Conservation (phyloP, 2,888 invertebrate species). For the Agriotes lineatus region DNA sequence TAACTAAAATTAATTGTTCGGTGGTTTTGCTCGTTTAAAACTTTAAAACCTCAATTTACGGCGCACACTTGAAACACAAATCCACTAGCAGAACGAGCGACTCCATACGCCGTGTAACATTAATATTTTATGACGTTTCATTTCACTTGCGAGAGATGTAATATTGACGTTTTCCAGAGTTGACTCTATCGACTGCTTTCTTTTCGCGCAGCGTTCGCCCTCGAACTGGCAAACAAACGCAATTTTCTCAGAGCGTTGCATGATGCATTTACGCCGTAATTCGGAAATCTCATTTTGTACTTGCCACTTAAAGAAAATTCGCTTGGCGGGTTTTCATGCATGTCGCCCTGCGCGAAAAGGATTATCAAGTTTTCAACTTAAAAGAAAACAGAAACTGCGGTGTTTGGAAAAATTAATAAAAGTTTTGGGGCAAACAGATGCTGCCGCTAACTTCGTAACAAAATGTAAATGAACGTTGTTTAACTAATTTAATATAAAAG, state of each 20-base stretch:
- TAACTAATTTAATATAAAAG: slow-evolving; percentile 14
- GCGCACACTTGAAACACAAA: too few relatives aligned
- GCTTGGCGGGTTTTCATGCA: neutral
- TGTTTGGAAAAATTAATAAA: neutral
- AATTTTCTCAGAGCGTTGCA: neutral
- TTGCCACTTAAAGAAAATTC: neutral
- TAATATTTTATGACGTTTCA: slow-evolving; percentile 14
- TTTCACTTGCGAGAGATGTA: slow-evolving; percentile 3
- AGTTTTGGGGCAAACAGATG: slow-evolving; percentile 6
- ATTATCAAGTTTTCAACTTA: too few relatives aligned
- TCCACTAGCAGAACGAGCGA: too few relatives aligned
- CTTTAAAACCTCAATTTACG: too few relatives aligned
- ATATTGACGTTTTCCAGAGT: slow-evolving; percentile 7
- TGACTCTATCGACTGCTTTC: slow-evolving; percentile 3
- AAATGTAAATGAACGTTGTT: slow-evolving; percentile 10
- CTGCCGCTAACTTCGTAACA: slow-evolving; percentile 4
- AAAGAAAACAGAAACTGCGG: neutral
- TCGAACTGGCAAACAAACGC: neutral
- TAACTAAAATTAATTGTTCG: too few relatives aligned
- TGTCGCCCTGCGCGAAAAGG: neutral
- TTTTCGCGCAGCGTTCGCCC: neutral
- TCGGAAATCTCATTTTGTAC: neutral
- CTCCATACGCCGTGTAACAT: neutral
- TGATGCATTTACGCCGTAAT: neutral
- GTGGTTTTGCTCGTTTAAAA: too few relatives aligned